Conservation (phyloP, 2,888 invertebrate genomes). For the Brachyptera risi region DNA sequence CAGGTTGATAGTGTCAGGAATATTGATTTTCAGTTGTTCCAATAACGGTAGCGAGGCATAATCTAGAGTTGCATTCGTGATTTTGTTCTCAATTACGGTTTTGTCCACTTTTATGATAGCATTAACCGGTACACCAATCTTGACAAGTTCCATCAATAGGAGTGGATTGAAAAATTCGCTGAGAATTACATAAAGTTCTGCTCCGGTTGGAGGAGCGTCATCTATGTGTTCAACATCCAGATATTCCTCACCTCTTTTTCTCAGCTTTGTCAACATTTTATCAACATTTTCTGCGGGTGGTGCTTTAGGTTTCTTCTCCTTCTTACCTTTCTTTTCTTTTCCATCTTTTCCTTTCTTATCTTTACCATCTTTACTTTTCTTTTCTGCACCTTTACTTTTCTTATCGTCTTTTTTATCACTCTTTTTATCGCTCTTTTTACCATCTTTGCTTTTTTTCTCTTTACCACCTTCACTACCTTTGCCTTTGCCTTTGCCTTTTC, state of each 20-base stretch:
- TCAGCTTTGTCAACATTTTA: conserved; percentile 5
- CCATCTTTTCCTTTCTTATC: neutral
- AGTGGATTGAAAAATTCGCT: conserved; percentile 1
- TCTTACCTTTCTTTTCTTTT: neutral
- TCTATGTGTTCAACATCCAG: conserved; percentile 7
- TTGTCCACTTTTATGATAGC: neutral
- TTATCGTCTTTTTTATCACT: neutral
- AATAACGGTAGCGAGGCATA: neutral
- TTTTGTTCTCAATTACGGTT: neutral
- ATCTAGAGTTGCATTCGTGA: neutral
- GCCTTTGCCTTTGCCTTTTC: neutral
- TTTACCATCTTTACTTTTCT: neutral
- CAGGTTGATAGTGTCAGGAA: neutral
- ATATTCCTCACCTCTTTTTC: conserved; percentile 21
- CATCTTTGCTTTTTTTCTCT: neutral
- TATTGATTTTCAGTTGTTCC: neutral
- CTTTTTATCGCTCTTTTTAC: neutral
- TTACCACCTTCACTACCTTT: neutral
- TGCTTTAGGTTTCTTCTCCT: neutral
- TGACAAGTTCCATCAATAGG: conserved; percentile 2
- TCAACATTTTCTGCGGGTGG: neutral
- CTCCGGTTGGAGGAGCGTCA: conserved; percentile 10
- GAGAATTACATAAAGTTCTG: conserved; percentile 12
- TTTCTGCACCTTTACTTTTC: neutral
- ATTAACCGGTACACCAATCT: conserved; percentile 5